Evolutionary conservation across 92 coral and sea anemone species (phyloP).

Genomic region (Hydrozoanthus gracilis): DNA sequence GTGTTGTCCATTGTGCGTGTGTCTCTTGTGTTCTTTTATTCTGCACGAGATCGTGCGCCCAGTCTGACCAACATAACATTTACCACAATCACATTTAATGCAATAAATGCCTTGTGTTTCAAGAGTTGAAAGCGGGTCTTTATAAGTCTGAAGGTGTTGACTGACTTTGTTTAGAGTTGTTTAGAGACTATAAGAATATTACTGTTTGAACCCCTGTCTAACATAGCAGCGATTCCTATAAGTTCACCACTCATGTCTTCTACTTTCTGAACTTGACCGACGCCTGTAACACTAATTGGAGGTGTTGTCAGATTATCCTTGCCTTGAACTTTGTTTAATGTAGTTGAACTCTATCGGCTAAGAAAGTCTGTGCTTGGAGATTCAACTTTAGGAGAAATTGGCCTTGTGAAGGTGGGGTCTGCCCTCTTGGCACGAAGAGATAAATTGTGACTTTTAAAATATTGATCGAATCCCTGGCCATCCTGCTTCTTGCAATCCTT

Average conservation of each 20-base stretch:
- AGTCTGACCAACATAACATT: too few species aligned
- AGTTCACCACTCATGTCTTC: conserved; percentile 47
- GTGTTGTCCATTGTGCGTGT: too few species aligned
- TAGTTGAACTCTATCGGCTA: conserved; percentile 24
- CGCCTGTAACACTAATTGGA: conserved; percentile 26
- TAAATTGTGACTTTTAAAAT: conserved; percentile 53
- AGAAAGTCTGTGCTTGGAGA: conserved; percentile 43
- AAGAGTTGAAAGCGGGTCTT: too few species aligned
- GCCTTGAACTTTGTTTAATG: conserved; percentile 27
- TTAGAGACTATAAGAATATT: too few species aligned
- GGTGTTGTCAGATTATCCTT: conserved; percentile 1
- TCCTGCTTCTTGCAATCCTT: conserved; percentile 58
- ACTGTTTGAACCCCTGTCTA: conserved; percentile 48
- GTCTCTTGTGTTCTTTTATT: too few species aligned
- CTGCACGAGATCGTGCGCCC: too few species aligned
- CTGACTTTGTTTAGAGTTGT: too few species aligned
- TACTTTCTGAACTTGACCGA: conserved; percentile 69
- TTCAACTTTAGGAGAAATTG: conserved; percentile 5
- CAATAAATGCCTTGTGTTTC: too few species aligned
- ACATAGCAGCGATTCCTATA: conserved; percentile 61
- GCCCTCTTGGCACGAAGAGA: conserved; percentile 50
- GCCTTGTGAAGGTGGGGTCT: neutral
- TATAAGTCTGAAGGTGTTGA: too few species aligned
- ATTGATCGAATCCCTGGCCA: conserved; percentile 61
- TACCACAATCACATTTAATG: too few species aligned